Conservation (phyloP, 2,888 invertebrate genomes). For the Unio pictorum region DNA sequence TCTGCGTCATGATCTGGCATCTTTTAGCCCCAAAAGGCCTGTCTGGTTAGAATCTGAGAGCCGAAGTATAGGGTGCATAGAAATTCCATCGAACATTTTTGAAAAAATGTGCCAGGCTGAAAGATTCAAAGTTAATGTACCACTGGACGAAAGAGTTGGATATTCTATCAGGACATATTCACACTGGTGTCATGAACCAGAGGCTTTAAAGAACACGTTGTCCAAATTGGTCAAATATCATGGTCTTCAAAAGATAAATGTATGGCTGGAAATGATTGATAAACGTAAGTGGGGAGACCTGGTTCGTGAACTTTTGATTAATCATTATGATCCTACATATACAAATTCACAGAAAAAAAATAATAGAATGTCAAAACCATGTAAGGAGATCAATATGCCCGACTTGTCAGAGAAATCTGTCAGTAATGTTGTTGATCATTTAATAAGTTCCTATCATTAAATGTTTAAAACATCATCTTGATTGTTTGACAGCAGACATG, state of each 20-base stretch:
- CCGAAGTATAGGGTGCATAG: conserved; percentile 38
- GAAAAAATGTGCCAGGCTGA: conserved; percentile 27
- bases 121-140: conserved; percentile 37
- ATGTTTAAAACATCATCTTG: too few species aligned
- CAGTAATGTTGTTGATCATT: too few species aligned
- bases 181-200: conserved; percentile 42
- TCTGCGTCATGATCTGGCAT: conserved; percentile 22
- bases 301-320: conserved; percentile 38
- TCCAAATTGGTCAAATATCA: conserved; percentile 25
- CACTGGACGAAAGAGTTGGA: conserved; percentile 45
- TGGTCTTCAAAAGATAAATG: conserved; percentile 30
- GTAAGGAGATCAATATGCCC: conserved; percentile 14
- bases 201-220: conserved; percentile 26
- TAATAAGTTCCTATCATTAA: too few species aligned
- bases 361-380: conserved; percentile 11
- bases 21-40: conserved; percentile 25
- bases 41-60: conserved; percentile 58
- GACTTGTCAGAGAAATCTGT: conserved; percentile 24
- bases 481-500: too few species aligned
- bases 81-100: conserved; percentile 38
- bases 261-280: conserved; percentile 41
- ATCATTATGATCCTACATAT: conserved; percentile 53
- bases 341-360: conserved; percentile 47
- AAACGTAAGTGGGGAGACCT: conserved; percentile 41
- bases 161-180: conserved; percentile 44